Percentiles rank a stretch among this genome's conserved stretches.
phyloP scores from a whole-genome alignment of 2,113 vertebrate genomes.

The Mystacornis crossleyi region DNA sequence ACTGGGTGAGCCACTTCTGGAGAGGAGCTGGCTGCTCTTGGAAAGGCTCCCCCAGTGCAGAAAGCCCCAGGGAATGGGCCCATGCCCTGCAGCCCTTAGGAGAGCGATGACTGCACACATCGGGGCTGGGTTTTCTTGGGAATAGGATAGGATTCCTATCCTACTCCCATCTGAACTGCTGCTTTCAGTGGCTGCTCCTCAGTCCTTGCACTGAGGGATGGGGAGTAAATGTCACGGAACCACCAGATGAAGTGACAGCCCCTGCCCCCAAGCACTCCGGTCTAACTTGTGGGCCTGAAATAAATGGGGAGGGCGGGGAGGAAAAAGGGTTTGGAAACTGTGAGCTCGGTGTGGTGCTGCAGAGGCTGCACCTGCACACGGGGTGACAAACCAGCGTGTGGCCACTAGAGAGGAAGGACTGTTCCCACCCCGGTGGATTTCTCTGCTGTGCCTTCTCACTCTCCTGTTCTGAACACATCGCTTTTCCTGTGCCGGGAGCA shows the following conservation, averaged over 20 bases:
- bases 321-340: background rate
- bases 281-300: background rate
- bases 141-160: too few relatives aligned
- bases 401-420: background rate
- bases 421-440: background rate
- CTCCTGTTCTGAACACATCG: accelerated
- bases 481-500: background rate
- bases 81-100: background rate
- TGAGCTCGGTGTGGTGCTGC: accelerated
- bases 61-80: background rate
- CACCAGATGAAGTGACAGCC: background rate
- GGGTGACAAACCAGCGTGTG: accelerated
- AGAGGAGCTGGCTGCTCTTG: background rate
- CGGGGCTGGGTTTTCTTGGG: background rate
- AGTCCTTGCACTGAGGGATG: background rate
- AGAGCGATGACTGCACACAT: accelerated
- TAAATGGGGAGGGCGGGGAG: accelerated
- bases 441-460: background rate
- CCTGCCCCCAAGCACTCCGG: accelerated
- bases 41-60: background rate
- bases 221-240: accelerated
- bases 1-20: background rate
- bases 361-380: accelerated
- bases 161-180: background rate
- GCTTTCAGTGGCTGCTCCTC: background rate